phyloP scores from a whole-genome alignment of 30 jellyfish, hydroid and myxozoan species.

The Cassiopea xamachana region DNA sequence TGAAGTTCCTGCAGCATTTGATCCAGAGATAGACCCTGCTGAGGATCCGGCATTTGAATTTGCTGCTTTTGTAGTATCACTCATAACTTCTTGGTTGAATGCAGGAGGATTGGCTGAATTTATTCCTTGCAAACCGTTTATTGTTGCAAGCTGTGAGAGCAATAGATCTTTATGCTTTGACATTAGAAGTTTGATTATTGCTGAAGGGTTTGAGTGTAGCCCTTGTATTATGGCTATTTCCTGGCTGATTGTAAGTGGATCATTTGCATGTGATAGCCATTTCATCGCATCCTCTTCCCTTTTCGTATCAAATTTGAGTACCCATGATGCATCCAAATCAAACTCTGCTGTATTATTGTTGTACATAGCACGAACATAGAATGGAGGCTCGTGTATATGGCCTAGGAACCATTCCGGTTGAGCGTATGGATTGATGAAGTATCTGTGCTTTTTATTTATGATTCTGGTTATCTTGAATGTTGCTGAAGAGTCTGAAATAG shows the following conservation, averaged over 20 bases:
- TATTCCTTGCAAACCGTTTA: constrained; percentile 62
- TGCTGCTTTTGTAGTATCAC: constrained; percentile 63
- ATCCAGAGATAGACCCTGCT: constrained; percentile 30
- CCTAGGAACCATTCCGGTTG: constrained; percentile 82
- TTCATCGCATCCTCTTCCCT: constrained; percentile 54
- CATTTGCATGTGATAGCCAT: constrained; percentile 61
- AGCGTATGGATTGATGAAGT: constrained; percentile 51
- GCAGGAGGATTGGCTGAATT: constrained; percentile 1
- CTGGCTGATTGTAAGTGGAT: constrained; percentile 45
- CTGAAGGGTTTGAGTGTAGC: constrained; percentile 63
- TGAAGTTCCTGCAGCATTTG: constrained; percentile 17
- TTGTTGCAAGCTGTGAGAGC: constrained; percentile 72
- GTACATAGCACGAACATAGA: constrained; percentile 74
- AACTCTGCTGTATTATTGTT: constrained; percentile 78
- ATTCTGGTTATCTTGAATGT: constrained; percentile 58
- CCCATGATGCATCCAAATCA: constrained; percentile 71
- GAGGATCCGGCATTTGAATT: constrained; percentile 52
- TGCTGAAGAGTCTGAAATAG: constrained; percentile 64
- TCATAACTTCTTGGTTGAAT: constrained; percentile 29
- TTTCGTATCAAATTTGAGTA: constrained; percentile 33
- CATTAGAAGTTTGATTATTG: constrained; percentile 57
- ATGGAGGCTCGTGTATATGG: constrained; percentile 78
- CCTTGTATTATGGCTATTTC: constrained; percentile 72
- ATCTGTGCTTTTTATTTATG: constrained; percentile 52
- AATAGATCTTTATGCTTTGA: constrained; percentile 54